Evolutionary conservation across 2,888 invertebrate species (phyloP), one percentile per base, ranked within the genome.

Genomic region (Bimastos eiseni): DNA sequence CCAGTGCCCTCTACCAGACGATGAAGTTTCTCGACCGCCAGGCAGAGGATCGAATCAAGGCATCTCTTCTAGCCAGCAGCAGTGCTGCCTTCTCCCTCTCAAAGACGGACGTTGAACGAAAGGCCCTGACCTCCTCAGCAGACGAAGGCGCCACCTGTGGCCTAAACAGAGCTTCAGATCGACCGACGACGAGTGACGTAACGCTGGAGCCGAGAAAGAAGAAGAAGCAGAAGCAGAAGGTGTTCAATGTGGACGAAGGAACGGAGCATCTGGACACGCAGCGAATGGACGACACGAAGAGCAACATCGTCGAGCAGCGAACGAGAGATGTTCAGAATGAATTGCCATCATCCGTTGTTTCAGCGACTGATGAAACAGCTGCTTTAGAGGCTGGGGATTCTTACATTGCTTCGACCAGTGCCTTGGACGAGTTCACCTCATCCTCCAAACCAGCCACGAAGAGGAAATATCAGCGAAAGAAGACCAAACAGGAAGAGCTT

Each of bases 391-490:
- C 70, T 70, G 70, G 70, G 5, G 70, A 70, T 70, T n/a, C 70
- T 8, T 70, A 8, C 8, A 6, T n/a, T n/a, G 70, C 70, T 70
- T n/a, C 70, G 70, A 70, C 11, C 13, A 70, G 70, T 70, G 70
- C 70, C 70, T 70, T 70, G 70, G 37, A 86, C 86, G 86, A 13
- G 86, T 86, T 36, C 34, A 36, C 34, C 34, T 37, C 86, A 37
- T 21, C 86, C 21, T 4, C 86, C 36, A 34, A 37, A 86, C 86
- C 86, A 37, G 24, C 36, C 6, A 86, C 17, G 86, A 86, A 86
- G 86, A 86, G 86, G 37, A 86, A 86, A 86, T 86, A 86, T 19
- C 86, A 86, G 86, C 86, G 86, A 34, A 86, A 86, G 86, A 86
- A 86, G 70, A 30, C 6, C 34, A 86, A 86, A 86, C 86, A 86